phyloP scores from a whole-genome alignment of 2,888 invertebrate genomes.

The Catocala sponsa region DNA sequence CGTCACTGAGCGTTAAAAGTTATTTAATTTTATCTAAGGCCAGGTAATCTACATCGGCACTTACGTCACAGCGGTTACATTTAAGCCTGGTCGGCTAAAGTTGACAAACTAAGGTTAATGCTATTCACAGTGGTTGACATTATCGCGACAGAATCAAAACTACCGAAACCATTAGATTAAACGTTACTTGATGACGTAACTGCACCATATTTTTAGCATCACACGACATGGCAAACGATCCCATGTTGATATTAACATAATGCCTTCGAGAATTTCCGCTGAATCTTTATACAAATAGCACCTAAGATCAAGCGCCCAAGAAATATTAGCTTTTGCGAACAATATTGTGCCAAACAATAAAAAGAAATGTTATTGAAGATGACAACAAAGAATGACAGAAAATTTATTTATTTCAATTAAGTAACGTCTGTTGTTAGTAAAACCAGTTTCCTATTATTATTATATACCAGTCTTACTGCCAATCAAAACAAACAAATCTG shows the following conservation, averaged over 20 bases:
- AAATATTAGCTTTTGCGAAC: neutral
- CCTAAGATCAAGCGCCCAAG: neutral
- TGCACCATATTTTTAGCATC: slow-evolving; percentile 54
- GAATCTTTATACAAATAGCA: neutral
- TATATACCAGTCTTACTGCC: neutral
- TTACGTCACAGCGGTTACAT: slow-evolving; percentile 72
- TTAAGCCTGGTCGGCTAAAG: slow-evolving; percentile 71
- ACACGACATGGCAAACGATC: slow-evolving; percentile 30
- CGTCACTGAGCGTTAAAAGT: slow-evolving; percentile 36
- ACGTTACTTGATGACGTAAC: slow-evolving; percentile 56
- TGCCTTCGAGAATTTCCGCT: slow-evolving; percentile 11
- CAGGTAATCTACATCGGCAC: slow-evolving; percentile 66
- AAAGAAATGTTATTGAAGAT: neutral
- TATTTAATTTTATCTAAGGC: slow-evolving; percentile 69
- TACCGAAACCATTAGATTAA: slow-evolving; percentile 77
- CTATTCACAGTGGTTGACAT: slow-evolving; percentile 79
- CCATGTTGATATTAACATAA: slow-evolving; percentile 31
- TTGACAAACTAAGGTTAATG: slow-evolving; percentile 74
- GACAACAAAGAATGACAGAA: neutral
- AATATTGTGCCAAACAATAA: neutral
- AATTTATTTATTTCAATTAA: slow-evolving; percentile 2
- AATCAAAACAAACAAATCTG: neutral
- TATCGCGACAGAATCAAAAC: slow-evolving; percentile 73
- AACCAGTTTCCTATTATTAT: neutral
- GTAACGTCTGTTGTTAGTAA: neutral